Evolutionary conservation across 2,888 invertebrate genomes (phyloP), one percentile per base, ranked within the genome.

Genomic region (Neoitamus cyanurus): DNA sequence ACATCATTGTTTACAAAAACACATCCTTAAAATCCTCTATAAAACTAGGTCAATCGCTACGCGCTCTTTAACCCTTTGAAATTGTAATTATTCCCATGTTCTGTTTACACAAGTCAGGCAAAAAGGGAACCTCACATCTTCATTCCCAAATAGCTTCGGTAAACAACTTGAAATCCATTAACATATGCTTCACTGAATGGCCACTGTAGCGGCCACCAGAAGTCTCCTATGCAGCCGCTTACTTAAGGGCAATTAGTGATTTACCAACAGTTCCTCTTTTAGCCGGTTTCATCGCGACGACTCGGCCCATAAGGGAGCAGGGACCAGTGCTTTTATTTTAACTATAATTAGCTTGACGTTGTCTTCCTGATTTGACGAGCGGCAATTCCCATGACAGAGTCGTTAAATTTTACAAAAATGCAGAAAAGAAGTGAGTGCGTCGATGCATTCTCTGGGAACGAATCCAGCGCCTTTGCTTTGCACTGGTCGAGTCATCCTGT

Each of bases 91-190:
- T 58, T 58, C 58, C 15, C 48, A 58, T 58, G 20, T 2, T 58
- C 9, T 58, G 58, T 58, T 58, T 58, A 58, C 58, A 58, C 58
- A 58, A 58, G 15, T 58, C 7, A 25, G 25, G 25, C 25, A 58
- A 58, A 58, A 58, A 25, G 58, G 58, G 20, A 58, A 58, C 58
- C 25, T 58, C 25, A 25, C 58, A 15, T 58, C 58, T 20, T 15
- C 25, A 20, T 58, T 58, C 58, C 58, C 58, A 58, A 58, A 58
- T 58, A 58, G 58, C 7, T 58, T 58, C 58, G 15, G 73, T 73
- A 73, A 73, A 73, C 73, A 73, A 73, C 31, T 70, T 70, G 34
- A 30, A 34, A 70, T 36, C 36, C 20, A 36, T 73, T 73, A 73
- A 36, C 73, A 70, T 34, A 30, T 31, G 31, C 34, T 34, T 11